phyloP scores from a whole-genome alignment of 2,113 vertebrate species.

The Nannospalax galili region DNA sequence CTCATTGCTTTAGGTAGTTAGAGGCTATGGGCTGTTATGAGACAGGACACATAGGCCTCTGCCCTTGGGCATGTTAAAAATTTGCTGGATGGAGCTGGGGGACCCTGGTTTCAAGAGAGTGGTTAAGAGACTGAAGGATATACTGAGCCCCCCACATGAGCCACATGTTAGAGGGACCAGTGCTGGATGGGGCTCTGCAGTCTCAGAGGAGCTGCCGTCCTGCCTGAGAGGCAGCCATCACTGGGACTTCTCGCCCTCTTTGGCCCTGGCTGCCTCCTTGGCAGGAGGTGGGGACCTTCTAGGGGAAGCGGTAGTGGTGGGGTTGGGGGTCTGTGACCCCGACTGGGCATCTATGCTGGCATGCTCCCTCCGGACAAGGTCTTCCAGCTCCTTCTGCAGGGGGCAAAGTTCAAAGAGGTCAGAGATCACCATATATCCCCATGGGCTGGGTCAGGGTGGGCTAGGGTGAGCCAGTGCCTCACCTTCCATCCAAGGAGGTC shows the following conservation, averaged over 20 bases:
- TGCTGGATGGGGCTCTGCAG: neutral
- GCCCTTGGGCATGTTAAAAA: constrained; percentile 16
- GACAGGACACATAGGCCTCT: neutral
- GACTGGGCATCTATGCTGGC: constrained; percentile 86
- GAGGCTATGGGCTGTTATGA: constrained; percentile 40
- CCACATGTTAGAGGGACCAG: constrained; percentile 37
- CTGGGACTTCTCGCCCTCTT: constrained; percentile 49
- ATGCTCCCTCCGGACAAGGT: constrained; percentile 90
- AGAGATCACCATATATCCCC: neutral
- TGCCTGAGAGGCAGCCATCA: neutral
- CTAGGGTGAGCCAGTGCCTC: neutral
- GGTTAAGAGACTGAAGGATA: constrained; percentile 27
- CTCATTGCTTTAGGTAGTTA: neutral
- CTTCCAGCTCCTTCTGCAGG: constrained; percentile 90
- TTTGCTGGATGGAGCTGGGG: neutral
- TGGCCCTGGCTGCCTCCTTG: constrained; percentile 46
- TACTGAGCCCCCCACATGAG: constrained; percentile 13
- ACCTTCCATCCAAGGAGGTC: constrained; percentile 96
- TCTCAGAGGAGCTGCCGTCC: neutral
- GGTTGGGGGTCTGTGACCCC: constrained; percentile 17
- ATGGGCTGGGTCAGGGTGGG: neutral
- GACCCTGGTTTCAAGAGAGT: neutral
- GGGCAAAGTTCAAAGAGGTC: neutral
- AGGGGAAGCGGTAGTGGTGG: constrained; percentile 20
- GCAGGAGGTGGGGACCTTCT: constrained; percentile 57